Conservation (phyloP, 1,140 invertebrate species). For the Varroa destructor region DNA sequence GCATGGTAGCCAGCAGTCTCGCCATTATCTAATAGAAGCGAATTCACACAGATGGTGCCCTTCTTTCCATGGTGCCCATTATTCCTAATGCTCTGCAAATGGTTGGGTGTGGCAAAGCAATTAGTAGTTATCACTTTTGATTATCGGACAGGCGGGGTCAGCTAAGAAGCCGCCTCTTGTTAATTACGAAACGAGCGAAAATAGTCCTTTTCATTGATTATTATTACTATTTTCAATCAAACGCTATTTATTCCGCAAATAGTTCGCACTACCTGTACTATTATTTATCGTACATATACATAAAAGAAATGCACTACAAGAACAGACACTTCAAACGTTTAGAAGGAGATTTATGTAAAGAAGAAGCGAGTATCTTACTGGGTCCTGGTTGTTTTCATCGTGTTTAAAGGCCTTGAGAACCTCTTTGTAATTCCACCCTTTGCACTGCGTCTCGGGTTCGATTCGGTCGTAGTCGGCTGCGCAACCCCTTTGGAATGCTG, state of each 20-base stretch:
- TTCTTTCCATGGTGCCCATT: conserved; percentile 22
- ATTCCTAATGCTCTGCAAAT: background rate
- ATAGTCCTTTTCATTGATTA: too few species aligned
- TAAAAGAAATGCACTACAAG: too few species aligned
- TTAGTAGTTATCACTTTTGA: background rate
- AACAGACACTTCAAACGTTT: background rate
- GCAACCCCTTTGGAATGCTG: conserved; percentile 12
- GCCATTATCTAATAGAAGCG: background rate
- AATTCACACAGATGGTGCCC: conserved; percentile 1
- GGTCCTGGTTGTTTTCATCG: conserved; percentile 25
- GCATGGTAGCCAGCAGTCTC: conserved; percentile 7
- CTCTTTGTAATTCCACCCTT: conserved; percentile 7
- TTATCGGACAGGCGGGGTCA: background rate
- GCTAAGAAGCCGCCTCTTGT: too few species aligned
- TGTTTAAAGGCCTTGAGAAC: background rate
- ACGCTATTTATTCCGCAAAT: too few species aligned
- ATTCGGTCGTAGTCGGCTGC: conserved; percentile 22
- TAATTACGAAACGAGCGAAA: too few species aligned
- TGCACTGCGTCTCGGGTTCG: conserved; percentile 18
- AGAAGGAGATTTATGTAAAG: background rate
- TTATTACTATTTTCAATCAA: too few species aligned
- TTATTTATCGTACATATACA: too few species aligned
- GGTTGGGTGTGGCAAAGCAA: background rate
- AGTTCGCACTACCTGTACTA: too few species aligned
- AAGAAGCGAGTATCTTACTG: background rate